A percentile compares a stretch with the other conserved stretches of the same genome.
phyloP scores from a whole-genome alignment of 2,888 invertebrate species.

The Aleiodes leptofemur region DNA sequence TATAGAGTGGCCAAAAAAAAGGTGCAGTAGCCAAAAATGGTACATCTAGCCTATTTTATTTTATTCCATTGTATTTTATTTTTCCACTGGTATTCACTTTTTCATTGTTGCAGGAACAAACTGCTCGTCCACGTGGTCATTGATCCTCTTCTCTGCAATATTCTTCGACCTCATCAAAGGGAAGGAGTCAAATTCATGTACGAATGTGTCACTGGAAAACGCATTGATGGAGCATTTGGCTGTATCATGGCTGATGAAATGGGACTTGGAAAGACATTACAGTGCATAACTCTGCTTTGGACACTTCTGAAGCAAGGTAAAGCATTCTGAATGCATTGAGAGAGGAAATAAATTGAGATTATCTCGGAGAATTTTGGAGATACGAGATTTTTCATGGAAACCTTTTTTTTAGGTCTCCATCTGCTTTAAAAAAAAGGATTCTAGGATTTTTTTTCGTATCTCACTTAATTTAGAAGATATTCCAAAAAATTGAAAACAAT shows the following conservation, averaged over 20 bases:
- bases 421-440: too few relatives aligned
- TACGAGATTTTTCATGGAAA: too few relatives aligned
- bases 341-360: too few relatives aligned
- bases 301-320: conserved; percentile 88
- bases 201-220: conserved; percentile 96
- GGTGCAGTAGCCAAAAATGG: too few relatives aligned
- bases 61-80: too few relatives aligned
- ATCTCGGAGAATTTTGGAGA: too few relatives aligned
- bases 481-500: too few relatives aligned
- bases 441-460: too few relatives aligned
- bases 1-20: too few relatives aligned
- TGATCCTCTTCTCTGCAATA: conserved; percentile 92
- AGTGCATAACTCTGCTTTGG: conserved; percentile 97
- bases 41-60: too few relatives aligned
- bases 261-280: conserved; percentile 98
- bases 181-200: conserved; percentile 99
- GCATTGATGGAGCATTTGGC: conserved; percentile 90
- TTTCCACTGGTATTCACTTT: background rate
- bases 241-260: conserved; percentile 99
- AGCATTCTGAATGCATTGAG: background rate
- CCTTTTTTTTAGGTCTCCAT: too few relatives aligned
- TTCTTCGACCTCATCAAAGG: conserved; percentile 97
- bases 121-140: conserved; percentile 96
- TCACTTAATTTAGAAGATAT: too few relatives aligned
- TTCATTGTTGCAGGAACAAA: conserved; percentile 76